Base-by-base conservation (phyloP, 2,888 invertebrate genomes). In the Diadegma fenestrale region DNA sequence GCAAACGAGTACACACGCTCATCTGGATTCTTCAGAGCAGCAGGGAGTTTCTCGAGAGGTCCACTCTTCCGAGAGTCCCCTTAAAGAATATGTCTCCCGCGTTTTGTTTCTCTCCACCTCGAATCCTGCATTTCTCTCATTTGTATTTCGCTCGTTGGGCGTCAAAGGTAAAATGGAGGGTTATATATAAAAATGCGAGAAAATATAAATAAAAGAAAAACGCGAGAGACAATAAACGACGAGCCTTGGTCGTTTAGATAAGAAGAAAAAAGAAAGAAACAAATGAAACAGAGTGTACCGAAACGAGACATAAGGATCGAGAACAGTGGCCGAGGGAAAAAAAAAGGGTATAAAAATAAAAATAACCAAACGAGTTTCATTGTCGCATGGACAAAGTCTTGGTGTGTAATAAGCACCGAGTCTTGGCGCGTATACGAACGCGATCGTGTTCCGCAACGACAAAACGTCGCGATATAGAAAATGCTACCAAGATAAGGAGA, bases 1-100 rank as follows among this genome's bases (percentile, higher is more conserved):
- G 92, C 91, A 91, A 92, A 91, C 90, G 91, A 92, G 89, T 88
- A 87, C 87, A 88, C 79, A 72, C 84, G 73, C 78, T 83, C 41
- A 84, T 89, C 88, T 90, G 90, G 90, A 92, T 92, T 92, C 90
- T 91, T 92, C 87, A 90, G 90, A 80, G n/a, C n/a, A n/a, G n/a
- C n/a, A n/a, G 58, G 73, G 88, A 89, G 89, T 89, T 90, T 91
- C 90, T 90, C 88, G 88, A 91, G 91, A 89, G 91, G 88, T 86
- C 89, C 88, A 89, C 90, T 89, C 87, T 78, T 64, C 43, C 58
- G n/a, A 71, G 30, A 78, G 54, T 64, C 72, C 80, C 82, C 86
- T 78, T 80, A 64, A 84, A 85, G 64, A 84, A 76, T 87, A 26
- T 81, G 69, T 75, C 45, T 86, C 79, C 37, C 8, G 10, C 14